Percentiles rank a stretch among this genome's conserved stretches.
Conservation (phyloP, 1,140 invertebrate genomes). For the Pachyrhynchus sulphureomaculatus region DNA sequence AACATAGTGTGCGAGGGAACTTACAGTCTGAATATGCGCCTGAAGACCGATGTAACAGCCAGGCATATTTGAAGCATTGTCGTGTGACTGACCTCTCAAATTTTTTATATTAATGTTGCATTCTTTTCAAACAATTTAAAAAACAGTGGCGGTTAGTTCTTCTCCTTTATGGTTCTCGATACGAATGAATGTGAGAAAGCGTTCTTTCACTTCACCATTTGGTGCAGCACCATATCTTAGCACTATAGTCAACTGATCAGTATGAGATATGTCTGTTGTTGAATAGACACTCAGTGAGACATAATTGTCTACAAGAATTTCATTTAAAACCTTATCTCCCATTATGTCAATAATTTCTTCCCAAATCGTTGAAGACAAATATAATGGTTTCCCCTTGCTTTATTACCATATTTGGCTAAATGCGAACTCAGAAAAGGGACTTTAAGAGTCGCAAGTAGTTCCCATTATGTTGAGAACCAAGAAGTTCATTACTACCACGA, state of each 20-base stretch:
- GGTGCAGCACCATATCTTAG: slow-evolving; percentile 37
- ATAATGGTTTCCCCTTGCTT: background rate
- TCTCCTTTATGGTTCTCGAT: background rate
- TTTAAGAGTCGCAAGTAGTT: slow-evolving; percentile 39
- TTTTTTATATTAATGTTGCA: slow-evolving; percentile 38
- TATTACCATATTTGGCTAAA: slow-evolving; percentile 20
- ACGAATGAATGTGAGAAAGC: slow-evolving; percentile 40
- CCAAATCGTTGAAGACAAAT: slow-evolving; percentile 6
- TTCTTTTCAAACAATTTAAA: background rate
- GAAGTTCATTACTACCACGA: slow-evolving; percentile 34
- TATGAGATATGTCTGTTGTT: slow-evolving; percentile 44
- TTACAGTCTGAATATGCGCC: slow-evolving; percentile 39
- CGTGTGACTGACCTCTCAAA: slow-evolving; percentile 47
- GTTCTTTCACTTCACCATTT: slow-evolving; percentile 33
- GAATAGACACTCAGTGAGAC: too few species aligned
- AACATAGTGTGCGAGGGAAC: slow-evolving; percentile 32
- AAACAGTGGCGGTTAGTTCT: background rate
- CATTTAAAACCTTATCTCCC: slow-evolving; percentile 1
- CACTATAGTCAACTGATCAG: slow-evolving; percentile 46
- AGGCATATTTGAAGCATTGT: slow-evolving; percentile 50
- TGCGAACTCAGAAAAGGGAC: slow-evolving; percentile 31
- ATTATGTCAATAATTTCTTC: slow-evolving; percentile 4
- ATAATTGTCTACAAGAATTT: background rate
- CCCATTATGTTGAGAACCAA: slow-evolving; percentile 38
- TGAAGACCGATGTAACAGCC: slow-evolving; percentile 48